Base-by-base conservation (phyloP, 2,888 invertebrate species). In the Xanthorhoe spadicearia region DNA sequence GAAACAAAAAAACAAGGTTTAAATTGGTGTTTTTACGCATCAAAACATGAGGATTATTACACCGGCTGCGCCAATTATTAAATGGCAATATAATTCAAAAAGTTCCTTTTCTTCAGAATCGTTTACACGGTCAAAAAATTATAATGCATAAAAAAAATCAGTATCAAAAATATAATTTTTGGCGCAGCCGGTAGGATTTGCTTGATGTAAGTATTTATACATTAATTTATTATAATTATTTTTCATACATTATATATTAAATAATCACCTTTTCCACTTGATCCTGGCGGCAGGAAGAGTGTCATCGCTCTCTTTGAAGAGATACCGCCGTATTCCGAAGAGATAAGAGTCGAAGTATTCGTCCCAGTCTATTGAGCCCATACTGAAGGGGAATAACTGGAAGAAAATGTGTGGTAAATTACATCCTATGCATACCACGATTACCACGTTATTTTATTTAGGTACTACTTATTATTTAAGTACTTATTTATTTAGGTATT, bases 251-350 rank as follows among this genome's bases (percentile, higher is more conserved):
- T n/a, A n/a, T n/a, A n/a, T n/a, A n/a, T n/a, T n/a, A 46, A 48
- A 38, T 3, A 6, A 10, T 17, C 73, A 96, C 96, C 94, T 95
- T 81, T 85, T 93, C 86, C 94, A 89, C 76, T 94, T 94, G 57
- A 91, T 93, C 75, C 93, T 92, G 51, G 96, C 96, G 5, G 93
- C 90, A 6, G 95, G 94, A 57, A 97, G 83, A 0, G 95, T 95
- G 61, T 94, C 94, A 13, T 96, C 94, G 68, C 95, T 94, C 73
- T 98, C 98, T 80, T 97, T 97, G 75, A 97, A 94, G 60, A 98
- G 85, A 83, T 96, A 97, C 59, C 94, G 86, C 63, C 97, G 93
- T 60, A 97, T 94, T 3, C 98, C 98, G 56, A 90, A 89, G 35
- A 97, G 88, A 80, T 97, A 97, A 49, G 92, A 92, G 63, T 94